Percentiles rank a stretch among this genome's conserved stretches.
These are phyloP conservation scores for Drosophila prostipennis DNA, from an alignment of 2,888 invertebrate species.

Conservation along the genomic window DNA sequence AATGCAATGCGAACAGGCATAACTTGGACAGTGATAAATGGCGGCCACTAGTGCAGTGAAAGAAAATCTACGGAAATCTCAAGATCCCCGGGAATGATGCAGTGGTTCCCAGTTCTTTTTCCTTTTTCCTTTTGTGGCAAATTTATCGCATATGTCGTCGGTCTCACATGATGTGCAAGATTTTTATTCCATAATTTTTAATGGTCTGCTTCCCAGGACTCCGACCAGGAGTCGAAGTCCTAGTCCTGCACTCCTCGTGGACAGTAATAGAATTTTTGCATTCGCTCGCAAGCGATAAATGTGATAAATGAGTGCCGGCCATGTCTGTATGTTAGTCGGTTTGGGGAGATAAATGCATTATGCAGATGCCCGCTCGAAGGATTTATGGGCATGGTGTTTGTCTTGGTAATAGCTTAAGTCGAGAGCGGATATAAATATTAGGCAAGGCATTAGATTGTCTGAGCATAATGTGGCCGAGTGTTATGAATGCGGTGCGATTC, in stretches of 20 bases:
- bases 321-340: slow-evolving; percentile 26
- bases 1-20: slow-evolving; percentile 53
- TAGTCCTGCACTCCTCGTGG: slow-evolving; percentile 43
- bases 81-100: slow-evolving; percentile 40
- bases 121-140: slow-evolving; percentile 59
- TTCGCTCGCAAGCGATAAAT: slow-evolving; percentile 73
- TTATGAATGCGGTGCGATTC: slow-evolving; percentile 32
- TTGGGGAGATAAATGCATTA: slow-evolving; percentile 65
- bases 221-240: slow-evolving; percentile 32
- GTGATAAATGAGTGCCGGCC: slow-evolving; percentile 70
- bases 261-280: slow-evolving; percentile 75
- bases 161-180: slow-evolving; percentile 75
- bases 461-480: slow-evolving; percentile 38
- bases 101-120: slow-evolving; percentile 49
- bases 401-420: slow-evolving; percentile 71
- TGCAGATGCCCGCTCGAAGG: slow-evolving; percentile 68
- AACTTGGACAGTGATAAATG: slow-evolving; percentile 71
- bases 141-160: slow-evolving; percentile 79
- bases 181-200: slow-evolving; percentile 70
- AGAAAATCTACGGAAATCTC: slow-evolving; percentile 49
- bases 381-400: slow-evolving; percentile 69
- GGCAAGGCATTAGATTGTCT: slow-evolving; percentile 37
- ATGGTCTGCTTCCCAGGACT: slow-evolving; percentile 70
- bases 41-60: slow-evolving; percentile 57
- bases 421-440: slow-evolving; percentile 64